Conservation (phyloP, 2,113 vertebrate species). For the Prionailurus viverrinus region DNA sequence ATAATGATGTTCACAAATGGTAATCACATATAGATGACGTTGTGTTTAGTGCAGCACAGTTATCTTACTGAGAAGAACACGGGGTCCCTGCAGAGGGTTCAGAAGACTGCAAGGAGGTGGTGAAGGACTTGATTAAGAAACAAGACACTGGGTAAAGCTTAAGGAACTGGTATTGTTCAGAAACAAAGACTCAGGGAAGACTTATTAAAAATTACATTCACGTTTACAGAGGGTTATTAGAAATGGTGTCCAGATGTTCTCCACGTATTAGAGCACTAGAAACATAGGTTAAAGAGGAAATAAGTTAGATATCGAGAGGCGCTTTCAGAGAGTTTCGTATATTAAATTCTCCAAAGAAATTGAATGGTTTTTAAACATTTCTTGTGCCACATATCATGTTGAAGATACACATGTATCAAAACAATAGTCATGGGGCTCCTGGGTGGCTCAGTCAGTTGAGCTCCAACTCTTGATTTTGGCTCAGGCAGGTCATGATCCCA, state of each 20-base stretch:
- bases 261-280: neutral
- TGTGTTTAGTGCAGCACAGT: neutral
- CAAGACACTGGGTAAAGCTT: neutral
- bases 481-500: too few species aligned
- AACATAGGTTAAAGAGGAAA: neutral
- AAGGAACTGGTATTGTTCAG: neutral
- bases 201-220: neutral
- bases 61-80: neutral
- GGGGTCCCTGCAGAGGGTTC: neutral
- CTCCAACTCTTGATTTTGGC: too few species aligned
- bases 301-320: neutral
- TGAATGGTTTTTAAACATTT: neutral
- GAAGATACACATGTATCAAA: neutral
- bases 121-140: neutral
- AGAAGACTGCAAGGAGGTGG: neutral
- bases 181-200: neutral
- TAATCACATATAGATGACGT: neutral
- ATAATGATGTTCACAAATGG: neutral
- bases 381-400: neutral
- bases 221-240: neutral
- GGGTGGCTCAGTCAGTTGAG: too few species aligned
- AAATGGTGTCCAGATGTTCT: neutral
- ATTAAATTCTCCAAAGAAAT: conserved; percentile 18
- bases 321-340: neutral
- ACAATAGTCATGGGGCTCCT: neutral